phyloP scores from a whole-genome alignment of 1,140 invertebrate genomes.

The Drusus annulatus region DNA sequence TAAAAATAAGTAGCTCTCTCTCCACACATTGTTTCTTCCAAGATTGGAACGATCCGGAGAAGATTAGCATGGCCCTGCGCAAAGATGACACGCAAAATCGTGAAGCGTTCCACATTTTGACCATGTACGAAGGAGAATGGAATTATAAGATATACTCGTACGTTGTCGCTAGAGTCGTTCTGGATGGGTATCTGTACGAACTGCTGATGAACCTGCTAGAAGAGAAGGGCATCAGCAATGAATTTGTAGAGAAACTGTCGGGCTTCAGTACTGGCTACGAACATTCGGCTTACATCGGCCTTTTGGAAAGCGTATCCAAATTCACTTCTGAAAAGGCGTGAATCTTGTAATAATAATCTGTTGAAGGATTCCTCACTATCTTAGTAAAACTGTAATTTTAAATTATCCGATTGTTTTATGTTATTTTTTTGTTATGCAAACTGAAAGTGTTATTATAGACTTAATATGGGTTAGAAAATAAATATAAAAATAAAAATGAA shows the following conservation, averaged over 20 bases:
- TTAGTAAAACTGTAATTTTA: conserved; percentile 17
- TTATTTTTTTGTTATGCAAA: neutral
- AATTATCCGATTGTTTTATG: conserved; percentile 28
- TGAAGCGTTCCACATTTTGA: conserved; percentile 90
- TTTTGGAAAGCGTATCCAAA: conserved; percentile 88
- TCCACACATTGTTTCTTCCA: too few relatives aligned
- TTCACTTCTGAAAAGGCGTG: conserved; percentile 79
- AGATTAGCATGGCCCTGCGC: conserved; percentile 95
- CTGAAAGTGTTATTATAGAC: neutral
- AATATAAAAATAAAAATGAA: too few relatives aligned
- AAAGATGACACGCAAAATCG: conserved; percentile 94
- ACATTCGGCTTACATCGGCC: conserved; percentile 88
- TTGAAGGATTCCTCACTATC: conserved; percentile 1
- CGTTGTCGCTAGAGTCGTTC: conserved; percentile 91
- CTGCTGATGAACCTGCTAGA: conserved; percentile 94
- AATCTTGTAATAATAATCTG: neutral
- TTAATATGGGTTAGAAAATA: conserved; percentile 1
- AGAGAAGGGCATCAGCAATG: conserved; percentile 93
- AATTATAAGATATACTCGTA: conserved; percentile 86
- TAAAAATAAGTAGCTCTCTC: too few relatives aligned
- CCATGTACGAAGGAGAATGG: conserved; percentile 87
- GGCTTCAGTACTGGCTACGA: conserved; percentile 92
- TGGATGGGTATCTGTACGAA: conserved; percentile 96
- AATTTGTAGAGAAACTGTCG: conserved; percentile 90
- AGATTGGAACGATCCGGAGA: conserved; percentile 94